Base-by-base conservation (phyloP, 2,113 vertebrate genomes). In the Callionymus lyra region DNA sequence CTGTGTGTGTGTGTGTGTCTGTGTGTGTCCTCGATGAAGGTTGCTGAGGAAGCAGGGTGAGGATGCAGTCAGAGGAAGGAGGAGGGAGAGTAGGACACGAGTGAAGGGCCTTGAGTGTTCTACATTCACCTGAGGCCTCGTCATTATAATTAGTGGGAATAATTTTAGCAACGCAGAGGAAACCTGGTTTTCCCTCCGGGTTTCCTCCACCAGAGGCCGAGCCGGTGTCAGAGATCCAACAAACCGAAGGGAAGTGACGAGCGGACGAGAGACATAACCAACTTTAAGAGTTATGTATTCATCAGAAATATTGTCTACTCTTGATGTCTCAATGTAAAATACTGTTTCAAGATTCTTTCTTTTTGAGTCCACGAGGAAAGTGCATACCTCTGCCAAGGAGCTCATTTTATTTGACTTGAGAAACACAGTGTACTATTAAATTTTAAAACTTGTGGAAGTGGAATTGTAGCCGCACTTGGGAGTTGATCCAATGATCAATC, bases 31-130 rank as follows among this genome's bases (percentile, higher is more conserved):
- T 65, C 52, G 42, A 43, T 59, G 69, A 74, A 76, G 74, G 70
- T 71, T 74, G 48, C 76, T 77, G 77, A 80, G 72, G 69, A 82
- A 71, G 76, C 77, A 78, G 67, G 51, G 66, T 69, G 72, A 80
- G 63, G 74, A 76, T 68, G 59, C 65, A 77, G 79, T 65, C 65
- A 69, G 57, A 35, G 50, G 56, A 53, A 65, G 58, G 53, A 67
- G 13, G 58, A 63, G 53, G 59, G 44, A 43, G 59, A 43, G 42
- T 31, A 42, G 50, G 55, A 56, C 62, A 66, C 48, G 41, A 68
- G 63, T 68, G 53, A 76, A 78, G 72, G 68, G 58, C 70, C 65
- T 59, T 18, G 44, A 76, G 72, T 76, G 70, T 76, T 74, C 72
- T 59, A 77, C 62, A 59, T 72, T 65, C 70, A 79, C 54, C 63